These are phyloP conservation scores for Diuraphis noxia DNA, from an alignment of 1,140 invertebrate species.

Conservation along the genomic window DNA sequence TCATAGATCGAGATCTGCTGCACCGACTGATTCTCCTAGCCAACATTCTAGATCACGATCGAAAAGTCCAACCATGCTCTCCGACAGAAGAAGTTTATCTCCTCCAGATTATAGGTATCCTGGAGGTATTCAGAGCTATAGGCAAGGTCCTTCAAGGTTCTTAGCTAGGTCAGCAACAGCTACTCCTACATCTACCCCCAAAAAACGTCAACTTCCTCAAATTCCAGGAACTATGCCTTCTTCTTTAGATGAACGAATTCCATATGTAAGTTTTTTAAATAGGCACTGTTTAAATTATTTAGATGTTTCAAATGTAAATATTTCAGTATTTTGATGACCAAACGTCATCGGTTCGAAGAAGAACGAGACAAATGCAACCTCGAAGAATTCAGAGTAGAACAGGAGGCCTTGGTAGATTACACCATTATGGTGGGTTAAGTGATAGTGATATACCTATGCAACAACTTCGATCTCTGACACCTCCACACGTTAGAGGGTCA, in stretches of 20 bases:
- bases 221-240: slow-evolving; percentile 67
- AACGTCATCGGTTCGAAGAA: slow-evolving; percentile 71
- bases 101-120: slow-evolving; percentile 59
- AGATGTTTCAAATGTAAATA: neutral
- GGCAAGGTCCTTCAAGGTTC: slow-evolving; percentile 57
- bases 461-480: slow-evolving; percentile 61
- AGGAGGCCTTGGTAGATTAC: slow-evolving; percentile 71
- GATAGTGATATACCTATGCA: slow-evolving; percentile 75
- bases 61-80: slow-evolving; percentile 58
- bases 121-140: slow-evolving; percentile 35
- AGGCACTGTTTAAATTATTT: neutral
- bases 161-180: slow-evolving; percentile 74
- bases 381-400: slow-evolving; percentile 56
- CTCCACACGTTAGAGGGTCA: slow-evolving; percentile 55
- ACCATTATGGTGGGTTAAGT: slow-evolving; percentile 77
- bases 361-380: slow-evolving; percentile 67
- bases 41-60: slow-evolving; percentile 58
- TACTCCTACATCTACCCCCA: slow-evolving; percentile 91
- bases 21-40: slow-evolving; percentile 71
- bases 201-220: slow-evolving; percentile 92
- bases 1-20: slow-evolving; percentile 72
- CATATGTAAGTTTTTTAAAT: slow-evolving; percentile 56
- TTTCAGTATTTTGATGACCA: slow-evolving; percentile 83
- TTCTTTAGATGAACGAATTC: slow-evolving; percentile 57
- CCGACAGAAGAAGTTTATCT: slow-evolving; percentile 59